Evolutionary conservation across 2,888 invertebrate species (phyloP).

Genomic region (Sarcophaga subvicina): DNA sequence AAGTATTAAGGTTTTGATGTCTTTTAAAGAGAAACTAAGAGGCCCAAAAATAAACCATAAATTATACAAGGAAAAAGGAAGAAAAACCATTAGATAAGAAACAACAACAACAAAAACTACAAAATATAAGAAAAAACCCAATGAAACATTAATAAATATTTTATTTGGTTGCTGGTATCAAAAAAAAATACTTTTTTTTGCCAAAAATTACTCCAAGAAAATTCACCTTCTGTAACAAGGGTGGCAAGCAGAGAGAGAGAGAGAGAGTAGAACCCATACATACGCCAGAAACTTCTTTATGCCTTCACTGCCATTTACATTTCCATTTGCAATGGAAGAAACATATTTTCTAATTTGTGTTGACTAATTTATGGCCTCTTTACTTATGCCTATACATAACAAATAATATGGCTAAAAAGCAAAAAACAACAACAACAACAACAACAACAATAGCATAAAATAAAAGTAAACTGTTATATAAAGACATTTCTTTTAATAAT

Average conservation of each 20-base stretch:
- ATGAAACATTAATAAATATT: slow-evolving; percentile 60
- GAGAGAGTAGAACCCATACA: slow-evolving; percentile 1
- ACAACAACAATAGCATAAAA: slow-evolving; percentile 1
- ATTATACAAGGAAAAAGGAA: slow-evolving; percentile 56
- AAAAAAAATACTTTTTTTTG: neutral
- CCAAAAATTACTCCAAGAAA: slow-evolving; percentile 1
- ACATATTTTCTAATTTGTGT: slow-evolving; percentile 81
- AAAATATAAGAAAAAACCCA: slow-evolving; percentile 14
- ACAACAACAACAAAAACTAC: neutral
- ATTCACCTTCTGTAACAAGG: slow-evolving; percentile 16
- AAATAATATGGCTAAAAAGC: slow-evolving; percentile 6
- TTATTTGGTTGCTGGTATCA: slow-evolving; percentile 26
- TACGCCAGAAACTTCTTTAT: neutral
- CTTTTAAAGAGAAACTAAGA: slow-evolving; percentile 7
- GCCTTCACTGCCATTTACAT: slow-evolving; percentile 9
- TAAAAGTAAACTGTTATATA: slow-evolving; percentile 70
- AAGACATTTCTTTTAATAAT: slow-evolving; percentile 81
- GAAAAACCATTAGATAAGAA: slow-evolving; percentile 58
- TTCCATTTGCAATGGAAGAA: slow-evolving; percentile 77
- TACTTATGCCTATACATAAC: slow-evolving; percentile 62
- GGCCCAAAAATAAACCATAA: slow-evolving; percentile 55
- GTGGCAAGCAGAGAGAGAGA: slow-evolving; percentile 33
- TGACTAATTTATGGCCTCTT: slow-evolving; percentile 79
- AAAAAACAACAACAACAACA: too few relatives aligned
- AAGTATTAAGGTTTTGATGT: slow-evolving; percentile 1